These are phyloP conservation scores for Ifrita kowaldi DNA, from an alignment of 2,113 vertebrate species.

Conservation along the genomic window DNA sequence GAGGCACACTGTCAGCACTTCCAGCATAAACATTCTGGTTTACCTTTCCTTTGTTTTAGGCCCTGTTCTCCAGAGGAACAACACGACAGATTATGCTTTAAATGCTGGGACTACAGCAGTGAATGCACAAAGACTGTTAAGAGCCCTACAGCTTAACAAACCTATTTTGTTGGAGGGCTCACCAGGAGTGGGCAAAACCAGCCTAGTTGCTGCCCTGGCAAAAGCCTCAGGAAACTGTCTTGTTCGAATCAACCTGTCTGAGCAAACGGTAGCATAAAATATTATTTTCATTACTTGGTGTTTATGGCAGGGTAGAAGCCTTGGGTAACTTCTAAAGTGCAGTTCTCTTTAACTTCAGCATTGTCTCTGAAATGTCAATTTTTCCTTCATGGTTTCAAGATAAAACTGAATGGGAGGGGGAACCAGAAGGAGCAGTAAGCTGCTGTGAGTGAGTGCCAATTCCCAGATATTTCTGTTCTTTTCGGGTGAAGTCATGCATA, in stretches of 20 bases:
- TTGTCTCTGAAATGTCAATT: background rate
- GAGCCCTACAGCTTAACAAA: slow-evolving; percentile 89
- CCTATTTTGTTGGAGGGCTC: slow-evolving; percentile 94
- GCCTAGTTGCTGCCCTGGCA: slow-evolving; percentile 89
- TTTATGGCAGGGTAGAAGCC: background rate
- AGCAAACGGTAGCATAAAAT: slow-evolving; percentile 85
- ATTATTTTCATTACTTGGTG: background rate
- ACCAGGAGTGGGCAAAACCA: slow-evolving; percentile 96
- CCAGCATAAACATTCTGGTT: background rate
- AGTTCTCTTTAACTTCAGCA: background rate
- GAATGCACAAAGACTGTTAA: slow-evolving; percentile 89
- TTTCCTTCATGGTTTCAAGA: background rate
- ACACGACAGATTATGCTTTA: slow-evolving; percentile 83
- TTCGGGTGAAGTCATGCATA: background rate
- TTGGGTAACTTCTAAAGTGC: background rate
- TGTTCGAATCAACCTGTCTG: slow-evolving; percentile 94
- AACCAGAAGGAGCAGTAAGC: background rate
- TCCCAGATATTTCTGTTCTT: background rate
- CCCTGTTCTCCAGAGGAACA: slow-evolving; percentile 70
- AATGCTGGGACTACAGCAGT: slow-evolving; percentile 90
- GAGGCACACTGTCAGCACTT: background rate
- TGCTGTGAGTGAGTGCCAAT: background rate
- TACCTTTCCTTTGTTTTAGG: slow-evolving; percentile 67
- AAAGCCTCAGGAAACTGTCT: slow-evolving; percentile 91
- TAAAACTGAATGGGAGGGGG: background rate